Percentiles rank a stretch among this genome's conserved stretches.
Conservation (phyloP, 2,797 vertebrate species). For the Chiroxiphia lanceolata region DNA sequence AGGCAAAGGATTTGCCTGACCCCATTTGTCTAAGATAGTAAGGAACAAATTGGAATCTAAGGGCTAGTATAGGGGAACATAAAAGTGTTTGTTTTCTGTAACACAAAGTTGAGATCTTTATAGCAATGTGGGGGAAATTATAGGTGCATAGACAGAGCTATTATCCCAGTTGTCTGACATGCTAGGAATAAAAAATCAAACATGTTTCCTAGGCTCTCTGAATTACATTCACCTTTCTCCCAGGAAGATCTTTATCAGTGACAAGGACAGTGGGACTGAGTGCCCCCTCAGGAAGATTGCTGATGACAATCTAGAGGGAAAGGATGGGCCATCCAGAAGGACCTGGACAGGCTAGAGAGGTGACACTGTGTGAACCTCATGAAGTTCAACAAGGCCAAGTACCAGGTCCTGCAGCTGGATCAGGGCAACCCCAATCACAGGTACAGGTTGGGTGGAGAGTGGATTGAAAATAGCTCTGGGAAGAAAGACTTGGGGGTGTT, state of each 20-base stretch:
- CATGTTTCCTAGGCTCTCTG: neutral
- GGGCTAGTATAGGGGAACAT: neutral
- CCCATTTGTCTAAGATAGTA: neutral
- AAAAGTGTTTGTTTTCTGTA: conserved; percentile 15
- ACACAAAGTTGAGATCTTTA: neutral
- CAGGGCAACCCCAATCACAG: no score
- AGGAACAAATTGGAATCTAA: conserved; percentile 22
- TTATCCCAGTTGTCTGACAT: neutral
- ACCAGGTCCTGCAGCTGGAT: neutral
- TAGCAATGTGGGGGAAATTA: neutral
- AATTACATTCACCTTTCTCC: neutral
- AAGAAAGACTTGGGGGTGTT: neutral
- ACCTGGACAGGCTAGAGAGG: neutral
- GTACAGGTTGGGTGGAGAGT: neutral
- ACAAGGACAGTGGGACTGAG: no score
- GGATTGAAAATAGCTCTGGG: neutral
- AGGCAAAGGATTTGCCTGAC: neutral
- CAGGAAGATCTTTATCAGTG: neutral
- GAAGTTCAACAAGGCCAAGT: neutral
- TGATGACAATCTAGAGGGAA: neutral
- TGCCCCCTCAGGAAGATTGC: neutral
- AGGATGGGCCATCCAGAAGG: neutral
- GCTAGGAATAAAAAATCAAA: neutral
- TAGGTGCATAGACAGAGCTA: neutral
- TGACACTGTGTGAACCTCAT: neutral